Evolutionary conservation across 2,888 invertebrate species (phyloP), one percentile per base, ranked within the genome.

Genomic region (Morpho deidamia): DNA sequence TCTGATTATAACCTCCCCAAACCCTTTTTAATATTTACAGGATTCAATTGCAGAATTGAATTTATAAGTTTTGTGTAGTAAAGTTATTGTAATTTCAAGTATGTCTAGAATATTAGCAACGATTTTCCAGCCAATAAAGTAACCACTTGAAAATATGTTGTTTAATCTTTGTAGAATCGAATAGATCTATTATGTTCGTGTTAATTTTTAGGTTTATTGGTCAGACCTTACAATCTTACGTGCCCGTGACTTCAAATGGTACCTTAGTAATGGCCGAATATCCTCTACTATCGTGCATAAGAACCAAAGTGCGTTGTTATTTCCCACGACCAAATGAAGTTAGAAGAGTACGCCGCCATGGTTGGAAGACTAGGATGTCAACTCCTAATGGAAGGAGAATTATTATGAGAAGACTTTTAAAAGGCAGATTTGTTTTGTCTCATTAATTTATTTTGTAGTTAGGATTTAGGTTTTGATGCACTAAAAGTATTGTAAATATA

Each of bases 311-410:
- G 0, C 90, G 95, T 44, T 90, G 91, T 67, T 91, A 95, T 68
- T 96, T 96, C 67, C 95, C 95, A 0, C 90, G 94, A 43, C 94
- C 96, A 0, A 93, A 91, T 49, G 96, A 96, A 84, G 90, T 91
- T 0, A 92, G 90, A 67, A 90, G 96, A 65, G 90, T 95, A 1
- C 92, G 92, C 40, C 90, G 91, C 8, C 94, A 95, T 62, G 95
- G 96, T 0, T 96, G 92, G 92, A 79, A 90, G 7, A 78, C 90
- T 0, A 91, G 95, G 57, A 93, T 96, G 89, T 91, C 93, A 0
- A 95, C 95, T 0, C 85, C 87, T 0, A 85, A 72, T 43, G 96
- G 96, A 4, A 91, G 95, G n/a, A 91, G 87, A 70, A 78, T 94
- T 32, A 78, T 96, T 10, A 95, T 95, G 95, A 90, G 94, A 66